Percentiles rank a stretch among this genome's conserved stretches.
These are phyloP conservation scores for Limnephilus auricula DNA, from an alignment of 2,888 invertebrate species.

Conservation along the genomic window DNA sequence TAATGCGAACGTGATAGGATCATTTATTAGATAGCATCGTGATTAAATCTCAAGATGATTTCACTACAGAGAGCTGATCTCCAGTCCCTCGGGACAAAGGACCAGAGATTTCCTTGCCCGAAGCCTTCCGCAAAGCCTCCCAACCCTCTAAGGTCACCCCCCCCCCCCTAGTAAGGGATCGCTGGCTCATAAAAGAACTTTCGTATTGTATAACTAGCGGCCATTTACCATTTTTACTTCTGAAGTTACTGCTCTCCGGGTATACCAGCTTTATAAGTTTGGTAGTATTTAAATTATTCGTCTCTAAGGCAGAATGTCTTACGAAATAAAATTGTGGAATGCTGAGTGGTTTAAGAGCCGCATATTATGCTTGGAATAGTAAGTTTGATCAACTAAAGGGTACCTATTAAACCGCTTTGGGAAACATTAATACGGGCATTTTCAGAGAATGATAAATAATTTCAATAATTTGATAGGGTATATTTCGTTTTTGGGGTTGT, in stretches of 20 bases:
- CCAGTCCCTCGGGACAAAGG: constrained; percentile 30
- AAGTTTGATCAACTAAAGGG: neutral
- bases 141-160: constrained; percentile 5
- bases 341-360: neutral
- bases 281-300: constrained; percentile 12
- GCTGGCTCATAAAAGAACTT: constrained; percentile 20
- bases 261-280: constrained; percentile 3
- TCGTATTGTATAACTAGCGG: constrained; percentile 6
- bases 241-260: constrained; percentile 1
- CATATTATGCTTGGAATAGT: neutral
- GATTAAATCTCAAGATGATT: constrained; percentile 30
- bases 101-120: constrained; percentile 42
- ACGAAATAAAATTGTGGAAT: neutral
- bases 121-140: neutral
- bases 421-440: neutral
- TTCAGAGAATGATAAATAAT: too few relatives aligned
- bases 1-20: neutral
- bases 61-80: constrained; percentile 38
- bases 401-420: neutral
- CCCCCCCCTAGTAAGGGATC: constrained; percentile 9
- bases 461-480: too few relatives aligned
- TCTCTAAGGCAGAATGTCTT: constrained; percentile 33
- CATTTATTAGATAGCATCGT: neutral
- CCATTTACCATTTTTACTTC: constrained; percentile 18
- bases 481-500: too few relatives aligned